Conservation (phyloP, 2,113 vertebrate genomes). For the Menura novaehollandiae region DNA sequence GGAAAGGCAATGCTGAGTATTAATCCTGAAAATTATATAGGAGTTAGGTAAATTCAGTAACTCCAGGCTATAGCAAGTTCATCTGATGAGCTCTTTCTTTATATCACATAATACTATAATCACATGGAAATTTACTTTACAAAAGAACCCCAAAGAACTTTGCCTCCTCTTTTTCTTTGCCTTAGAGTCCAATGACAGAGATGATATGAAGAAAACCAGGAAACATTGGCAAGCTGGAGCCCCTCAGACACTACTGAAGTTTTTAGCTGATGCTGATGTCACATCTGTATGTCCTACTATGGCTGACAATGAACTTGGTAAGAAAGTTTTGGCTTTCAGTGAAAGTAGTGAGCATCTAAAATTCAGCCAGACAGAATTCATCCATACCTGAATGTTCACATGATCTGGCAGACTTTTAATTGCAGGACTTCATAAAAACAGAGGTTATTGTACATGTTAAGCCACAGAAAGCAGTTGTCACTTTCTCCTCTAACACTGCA, state of each 20-base stretch:
- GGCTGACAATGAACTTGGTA: slow-evolving; percentile 8
- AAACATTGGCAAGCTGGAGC: slow-evolving; percentile 70
- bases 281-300: slow-evolving; percentile 41
- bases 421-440: background rate
- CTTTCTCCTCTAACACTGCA: background rate
- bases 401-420: background rate
- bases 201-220: slow-evolving; percentile 15
- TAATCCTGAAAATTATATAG: background rate
- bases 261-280: slow-evolving; percentile 68
- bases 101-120: background rate
- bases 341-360: background rate
- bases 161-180: background rate
- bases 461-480: background rate
- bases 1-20: background rate
- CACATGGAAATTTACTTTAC: background rate
- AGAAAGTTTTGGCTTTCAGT: background rate
- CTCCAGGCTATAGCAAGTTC: background rate
- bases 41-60: background rate
- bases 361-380: background rate
- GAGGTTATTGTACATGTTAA: background rate
- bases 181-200: background rate
- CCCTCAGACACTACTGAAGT: slow-evolving; percentile 75
- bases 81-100: background rate
- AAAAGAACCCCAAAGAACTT: background rate
- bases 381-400: background rate